These are phyloP conservation scores for Danaus plexippus DNA, from an alignment of 1,140 invertebrate species.

Conservation along the genomic window DNA sequence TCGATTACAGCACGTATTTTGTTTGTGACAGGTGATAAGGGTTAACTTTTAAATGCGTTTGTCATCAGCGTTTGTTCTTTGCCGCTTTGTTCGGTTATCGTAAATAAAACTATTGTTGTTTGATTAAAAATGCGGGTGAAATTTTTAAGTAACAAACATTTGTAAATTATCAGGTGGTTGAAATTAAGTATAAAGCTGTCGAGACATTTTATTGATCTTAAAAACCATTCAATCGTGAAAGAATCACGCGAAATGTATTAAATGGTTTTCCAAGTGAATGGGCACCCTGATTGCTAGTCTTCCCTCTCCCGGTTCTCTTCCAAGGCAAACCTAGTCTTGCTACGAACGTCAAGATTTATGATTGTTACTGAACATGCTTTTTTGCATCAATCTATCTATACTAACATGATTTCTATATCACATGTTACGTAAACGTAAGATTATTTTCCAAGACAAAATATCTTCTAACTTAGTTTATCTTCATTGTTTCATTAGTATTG, in stretches of 20 bases:
- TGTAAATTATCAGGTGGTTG: no score
- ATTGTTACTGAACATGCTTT: no score
- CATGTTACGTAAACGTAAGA: no score
- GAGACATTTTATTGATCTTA: no score
- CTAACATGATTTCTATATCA: no score
- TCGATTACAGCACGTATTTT: constrained; percentile 20
- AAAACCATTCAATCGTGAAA: constrained; percentile 17
- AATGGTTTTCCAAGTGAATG: constrained; percentile 20
- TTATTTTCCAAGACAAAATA: no score
- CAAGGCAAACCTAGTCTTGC: neutral
- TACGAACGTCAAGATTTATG: constrained; percentile 2
- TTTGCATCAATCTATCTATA: no score
- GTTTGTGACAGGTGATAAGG: constrained; percentile 23
- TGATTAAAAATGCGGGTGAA: no score
- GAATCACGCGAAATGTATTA: constrained; percentile 25
- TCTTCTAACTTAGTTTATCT: no score
- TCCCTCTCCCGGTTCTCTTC: neutral
- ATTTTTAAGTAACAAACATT: no score
- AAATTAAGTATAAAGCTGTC: no score
- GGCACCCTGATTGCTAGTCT: constrained; percentile 19
- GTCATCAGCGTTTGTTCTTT: constrained; percentile 10
- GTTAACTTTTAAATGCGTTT: constrained; percentile 22
- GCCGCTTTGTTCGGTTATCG: constrained; percentile 12
- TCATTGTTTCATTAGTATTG: no score
- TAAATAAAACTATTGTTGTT: constrained; percentile 4